Percentiles rank a stretch among this genome's conserved stretches.
These are phyloP conservation scores for Acrocyrtus sp. DNA, from an alignment of 2,888 invertebrate genomes.

Conservation along the genomic window DNA sequence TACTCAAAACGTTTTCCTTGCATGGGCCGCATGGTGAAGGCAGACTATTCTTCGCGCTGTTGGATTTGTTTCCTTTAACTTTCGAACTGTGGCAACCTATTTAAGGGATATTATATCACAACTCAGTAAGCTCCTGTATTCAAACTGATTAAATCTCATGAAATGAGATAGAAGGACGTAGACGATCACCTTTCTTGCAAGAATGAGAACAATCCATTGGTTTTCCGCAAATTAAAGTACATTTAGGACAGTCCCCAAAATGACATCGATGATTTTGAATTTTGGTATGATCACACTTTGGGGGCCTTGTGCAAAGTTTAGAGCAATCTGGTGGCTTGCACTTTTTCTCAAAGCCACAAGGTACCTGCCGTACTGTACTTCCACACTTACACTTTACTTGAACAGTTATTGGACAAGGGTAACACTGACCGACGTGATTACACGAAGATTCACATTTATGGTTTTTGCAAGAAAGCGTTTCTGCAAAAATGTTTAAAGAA, in stretches of 20 bases:
- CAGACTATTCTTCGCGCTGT: no score
- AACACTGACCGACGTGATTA: slow-evolving; percentile 77
- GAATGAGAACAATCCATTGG: slow-evolving; percentile 73
- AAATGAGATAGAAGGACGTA: no score
- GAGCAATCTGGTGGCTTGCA: slow-evolving; percentile 84
- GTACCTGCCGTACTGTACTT: slow-evolving; percentile 79
- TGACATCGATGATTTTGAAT: slow-evolving; percentile 83
- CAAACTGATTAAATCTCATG: no score
- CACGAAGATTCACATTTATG: slow-evolving; percentile 87
- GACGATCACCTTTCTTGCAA: slow-evolving; percentile 38
- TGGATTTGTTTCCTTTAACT: slow-evolving; percentile 66
- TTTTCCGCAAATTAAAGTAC: slow-evolving; percentile 79
- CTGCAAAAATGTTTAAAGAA: slow-evolving; percentile 3
- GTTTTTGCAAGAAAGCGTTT: slow-evolving; percentile 54
- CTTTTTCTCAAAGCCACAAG: slow-evolving; percentile 82
- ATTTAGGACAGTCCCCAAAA: slow-evolving; percentile 84
- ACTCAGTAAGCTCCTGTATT: no score
- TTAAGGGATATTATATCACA: no score
- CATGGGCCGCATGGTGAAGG: slow-evolving; percentile 36
- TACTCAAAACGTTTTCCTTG: slow-evolving; percentile 39
- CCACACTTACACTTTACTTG: slow-evolving; percentile 83
- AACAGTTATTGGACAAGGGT: slow-evolving; percentile 80
- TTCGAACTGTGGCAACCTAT: slow-evolving; percentile 78
- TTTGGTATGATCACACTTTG: slow-evolving; percentile 84
- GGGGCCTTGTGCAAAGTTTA: slow-evolving; percentile 72